phyloP scores from a whole-genome alignment of 2,888 invertebrate genomes.

The Masnerella sp. region DNA sequence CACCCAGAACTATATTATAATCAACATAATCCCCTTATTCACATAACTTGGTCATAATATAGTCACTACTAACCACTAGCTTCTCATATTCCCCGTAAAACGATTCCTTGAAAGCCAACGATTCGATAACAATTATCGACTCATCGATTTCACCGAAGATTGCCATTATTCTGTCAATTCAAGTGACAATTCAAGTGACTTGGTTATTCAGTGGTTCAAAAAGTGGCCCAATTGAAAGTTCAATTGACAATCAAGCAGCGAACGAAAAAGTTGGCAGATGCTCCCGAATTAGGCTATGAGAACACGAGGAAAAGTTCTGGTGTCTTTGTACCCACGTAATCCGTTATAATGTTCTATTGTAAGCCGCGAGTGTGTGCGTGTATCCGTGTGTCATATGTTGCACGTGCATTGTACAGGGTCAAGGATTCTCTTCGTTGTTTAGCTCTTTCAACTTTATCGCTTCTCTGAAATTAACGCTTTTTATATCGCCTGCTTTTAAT shows the following conservation, averaged over 20 bases:
- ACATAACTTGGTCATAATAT: no score
- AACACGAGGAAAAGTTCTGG: slow-evolving; percentile 51
- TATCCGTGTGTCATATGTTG: slow-evolving; percentile 22
- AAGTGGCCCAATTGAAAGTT: background rate
- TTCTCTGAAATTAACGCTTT: slow-evolving; percentile 30
- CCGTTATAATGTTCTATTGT: slow-evolving; percentile 70
- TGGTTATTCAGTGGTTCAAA: no score
- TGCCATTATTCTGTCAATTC: no score
- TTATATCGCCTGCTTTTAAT: slow-evolving; percentile 5
- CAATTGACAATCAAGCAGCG: background rate
- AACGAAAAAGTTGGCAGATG: slow-evolving; percentile 20
- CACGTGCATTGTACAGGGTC: slow-evolving; percentile 60
- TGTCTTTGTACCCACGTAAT: slow-evolving; percentile 61
- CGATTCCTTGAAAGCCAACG: no score
- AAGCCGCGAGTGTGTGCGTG: slow-evolving; percentile 44
- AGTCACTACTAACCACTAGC: no score
- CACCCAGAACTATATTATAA: no score
- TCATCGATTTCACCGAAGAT: no score
- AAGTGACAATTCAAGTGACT: no score
- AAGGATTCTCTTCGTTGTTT: slow-evolving; percentile 55
- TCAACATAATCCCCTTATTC: no score
- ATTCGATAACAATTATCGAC: no score
- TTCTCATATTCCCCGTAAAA: no score
- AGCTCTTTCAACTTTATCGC: slow-evolving; percentile 27
- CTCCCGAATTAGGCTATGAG: slow-evolving; percentile 65